Evolutionary conservation across 2,797 vertebrate genomes (phyloP).

Genomic region (Halcyon smyrnensis): DNA sequence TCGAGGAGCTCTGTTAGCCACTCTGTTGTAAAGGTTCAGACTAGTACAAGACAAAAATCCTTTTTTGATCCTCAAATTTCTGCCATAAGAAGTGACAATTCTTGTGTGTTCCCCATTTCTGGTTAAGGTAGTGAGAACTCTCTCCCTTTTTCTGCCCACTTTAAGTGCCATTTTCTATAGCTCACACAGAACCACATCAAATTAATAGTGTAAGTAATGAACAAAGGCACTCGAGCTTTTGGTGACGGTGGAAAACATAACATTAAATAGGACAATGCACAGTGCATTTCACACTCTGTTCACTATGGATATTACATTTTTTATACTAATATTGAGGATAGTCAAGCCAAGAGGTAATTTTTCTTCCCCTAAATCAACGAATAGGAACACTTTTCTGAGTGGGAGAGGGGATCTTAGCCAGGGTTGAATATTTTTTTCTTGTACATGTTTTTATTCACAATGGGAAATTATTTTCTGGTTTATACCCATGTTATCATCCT

Average conservation of each 20-base stretch:
- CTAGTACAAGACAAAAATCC: background rate
- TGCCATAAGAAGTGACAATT: background rate
- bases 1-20: background rate
- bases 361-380: background rate
- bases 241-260: background rate
- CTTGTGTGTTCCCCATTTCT: background rate
- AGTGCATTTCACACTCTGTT: background rate
- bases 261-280: background rate
- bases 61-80: background rate
- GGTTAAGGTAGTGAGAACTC: background rate
- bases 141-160: background rate
- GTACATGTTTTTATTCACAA: background rate
- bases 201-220: conserved; percentile 23
- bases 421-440: background rate
- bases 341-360: background rate
- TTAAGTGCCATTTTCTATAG: background rate
- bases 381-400: background rate
- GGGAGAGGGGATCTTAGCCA: background rate
- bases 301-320: background rate
- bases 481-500: background rate
- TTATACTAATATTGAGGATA: background rate
- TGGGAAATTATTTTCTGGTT: background rate
- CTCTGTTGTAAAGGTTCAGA: background rate
- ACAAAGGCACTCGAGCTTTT: background rate
- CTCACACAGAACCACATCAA: background rate